A percentile compares a stretch with the other conserved stretches of the same genome.
phyloP scores from a whole-genome alignment of 2,888 invertebrate species.

The Tiphia femorata region DNA sequence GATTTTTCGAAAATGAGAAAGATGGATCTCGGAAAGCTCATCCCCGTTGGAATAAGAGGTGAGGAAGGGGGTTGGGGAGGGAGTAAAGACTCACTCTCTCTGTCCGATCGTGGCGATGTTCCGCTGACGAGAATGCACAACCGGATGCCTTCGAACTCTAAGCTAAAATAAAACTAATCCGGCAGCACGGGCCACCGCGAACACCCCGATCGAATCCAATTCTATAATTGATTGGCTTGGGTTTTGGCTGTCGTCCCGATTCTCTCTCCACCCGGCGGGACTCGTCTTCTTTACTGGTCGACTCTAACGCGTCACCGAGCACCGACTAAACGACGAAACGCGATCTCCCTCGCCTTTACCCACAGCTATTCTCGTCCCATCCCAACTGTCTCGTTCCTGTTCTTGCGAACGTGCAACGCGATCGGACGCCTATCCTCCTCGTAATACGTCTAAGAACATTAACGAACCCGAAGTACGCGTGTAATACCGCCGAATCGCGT shows the following conservation, averaged over 20 bases:
- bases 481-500: no score
- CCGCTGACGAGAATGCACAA: conserved; percentile 61
- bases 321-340: conserved; percentile 61
- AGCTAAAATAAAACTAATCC: conserved; percentile 68
- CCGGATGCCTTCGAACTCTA: conserved; percentile 66
- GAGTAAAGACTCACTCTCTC: conserved; percentile 51
- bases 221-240: conserved; percentile 65
- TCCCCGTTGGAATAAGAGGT: no score
- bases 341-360: conserved; percentile 65
- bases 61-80: no score
- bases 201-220: conserved; percentile 62
- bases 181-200: conserved; percentile 55
- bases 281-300: conserved; percentile 52
- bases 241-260: conserved; percentile 67
- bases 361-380: conserved; percentile 64
- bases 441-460: no score
- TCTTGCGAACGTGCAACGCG: no score
- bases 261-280: conserved; percentile 43
- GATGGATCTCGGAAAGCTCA: no score
- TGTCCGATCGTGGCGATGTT: conserved; percentile 48
- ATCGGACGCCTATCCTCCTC: no score
- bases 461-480: no score
- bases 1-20: no score
- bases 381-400: conserved; percentile 59
- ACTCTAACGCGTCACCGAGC: conserved; percentile 54